A percentile compares a stretch with the other conserved stretches of the same genome.
phyloP scores from a whole-genome alignment of 1,140 invertebrate species.

The Zaprionus inermis region DNA sequence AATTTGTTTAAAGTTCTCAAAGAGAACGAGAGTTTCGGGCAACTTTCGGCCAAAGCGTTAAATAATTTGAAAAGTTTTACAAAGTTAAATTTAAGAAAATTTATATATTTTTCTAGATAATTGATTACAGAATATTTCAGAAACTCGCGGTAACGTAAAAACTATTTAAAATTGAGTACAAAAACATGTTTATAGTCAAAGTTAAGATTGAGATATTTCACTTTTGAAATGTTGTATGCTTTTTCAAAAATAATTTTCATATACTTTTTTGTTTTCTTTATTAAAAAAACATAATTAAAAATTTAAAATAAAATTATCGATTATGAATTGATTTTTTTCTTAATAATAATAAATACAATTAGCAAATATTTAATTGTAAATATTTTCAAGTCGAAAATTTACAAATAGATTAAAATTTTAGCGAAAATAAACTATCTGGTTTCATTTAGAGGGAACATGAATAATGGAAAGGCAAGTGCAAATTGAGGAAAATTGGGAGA shows the following conservation, averaged over 20 bases:
- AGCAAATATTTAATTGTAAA: neutral
- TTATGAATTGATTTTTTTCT: too few species aligned
- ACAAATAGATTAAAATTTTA: neutral
- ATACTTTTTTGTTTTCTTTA: too few species aligned
- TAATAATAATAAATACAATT: too few species aligned
- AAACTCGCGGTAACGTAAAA: neutral
- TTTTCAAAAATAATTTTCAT: too few species aligned
- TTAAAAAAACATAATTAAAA: too few species aligned
- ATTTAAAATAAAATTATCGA: too few species aligned
- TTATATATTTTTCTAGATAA: neutral
- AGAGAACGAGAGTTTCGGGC: neutral
- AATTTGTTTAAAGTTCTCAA: slow-evolving; percentile 6
- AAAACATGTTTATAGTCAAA: too few species aligned
- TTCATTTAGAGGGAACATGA: neutral
- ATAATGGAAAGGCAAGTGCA: neutral
- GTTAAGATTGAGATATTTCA: too few species aligned
- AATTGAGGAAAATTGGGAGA: neutral
- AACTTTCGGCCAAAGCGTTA: neutral
- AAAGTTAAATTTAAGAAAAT: neutral
- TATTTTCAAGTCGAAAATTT: neutral
- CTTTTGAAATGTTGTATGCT: too few species aligned
- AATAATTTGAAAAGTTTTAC: neutral
- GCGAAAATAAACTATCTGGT: neutral
- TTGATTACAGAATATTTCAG: neutral
- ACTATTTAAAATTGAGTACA: neutral